These are phyloP conservation scores for Perognathus longimembris DNA, from an alignment of 2,113 vertebrate genomes.

Conservation along the genomic window DNA sequence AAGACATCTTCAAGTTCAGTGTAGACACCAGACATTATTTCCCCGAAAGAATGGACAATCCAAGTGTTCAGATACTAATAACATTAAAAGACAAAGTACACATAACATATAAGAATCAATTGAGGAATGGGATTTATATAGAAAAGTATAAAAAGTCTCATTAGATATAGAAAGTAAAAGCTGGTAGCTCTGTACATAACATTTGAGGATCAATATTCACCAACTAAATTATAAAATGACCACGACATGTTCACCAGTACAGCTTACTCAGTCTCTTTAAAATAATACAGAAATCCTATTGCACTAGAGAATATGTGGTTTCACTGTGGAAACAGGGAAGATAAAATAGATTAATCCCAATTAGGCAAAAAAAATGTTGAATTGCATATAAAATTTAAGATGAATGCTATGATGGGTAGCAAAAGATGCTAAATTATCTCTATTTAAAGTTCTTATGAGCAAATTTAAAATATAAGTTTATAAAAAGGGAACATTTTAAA, in stretches of 20 bases:
- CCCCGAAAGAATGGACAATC: neutral
- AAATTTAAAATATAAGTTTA: neutral
- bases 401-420: neutral
- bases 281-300: neutral
- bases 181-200: neutral
- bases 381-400: neutral
- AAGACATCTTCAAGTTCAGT: neutral
- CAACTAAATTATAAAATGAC: neutral
- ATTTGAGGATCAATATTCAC: neutral
- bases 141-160: neutral
- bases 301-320: neutral
- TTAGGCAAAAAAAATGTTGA: neutral
- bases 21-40: neutral
- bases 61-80: neutral
- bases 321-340: neutral
- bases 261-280: neutral
- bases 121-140: neutral
- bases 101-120: neutral
- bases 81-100: neutral
- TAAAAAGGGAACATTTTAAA: slow-evolving; percentile 26
- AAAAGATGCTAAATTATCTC: neutral
- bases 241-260: neutral
- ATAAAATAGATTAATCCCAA: neutral
- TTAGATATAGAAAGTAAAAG: neutral
- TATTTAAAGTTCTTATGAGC: neutral